Conservation (phyloP, 1,140 invertebrate genomes). For the Caenorhabditis briggsae region DNA sequence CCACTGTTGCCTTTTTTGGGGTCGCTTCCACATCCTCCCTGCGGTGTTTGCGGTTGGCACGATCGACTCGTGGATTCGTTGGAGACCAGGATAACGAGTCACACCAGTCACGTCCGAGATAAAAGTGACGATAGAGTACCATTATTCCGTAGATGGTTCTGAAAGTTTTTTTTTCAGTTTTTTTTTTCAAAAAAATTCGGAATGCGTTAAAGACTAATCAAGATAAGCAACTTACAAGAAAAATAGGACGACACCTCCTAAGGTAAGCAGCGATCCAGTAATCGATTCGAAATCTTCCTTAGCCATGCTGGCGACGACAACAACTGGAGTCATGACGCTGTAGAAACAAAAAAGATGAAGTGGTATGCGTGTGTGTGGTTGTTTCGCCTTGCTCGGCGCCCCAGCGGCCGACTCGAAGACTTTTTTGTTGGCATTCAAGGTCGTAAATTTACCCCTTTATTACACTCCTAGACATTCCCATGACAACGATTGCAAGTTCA, state of each 20-base stretch:
- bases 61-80: background rate
- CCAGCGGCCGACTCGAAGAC: background rate
- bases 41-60: conserved; percentile 15
- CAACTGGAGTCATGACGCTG: conserved; percentile 23
- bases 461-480: conserved; percentile 10
- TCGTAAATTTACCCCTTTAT: conserved; percentile 48
- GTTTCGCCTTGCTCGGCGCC: background rate
- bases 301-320: background rate
- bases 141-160: background rate
- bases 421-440: conserved; percentile 21
- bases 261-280: background rate
- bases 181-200: background rate
- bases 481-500: background rate
- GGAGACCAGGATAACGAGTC: background rate
- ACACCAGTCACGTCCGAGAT: background rate
- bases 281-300: background rate
- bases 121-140: background rate
- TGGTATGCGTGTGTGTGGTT: background rate
- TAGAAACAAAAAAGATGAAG: background rate
- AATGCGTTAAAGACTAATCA: background rate
- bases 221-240: background rate
- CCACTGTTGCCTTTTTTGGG: conserved; percentile 6
- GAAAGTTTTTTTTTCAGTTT: background rate
- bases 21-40: background rate
- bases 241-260: background rate